phyloP scores from a whole-genome alignment of 1,140 invertebrate genomes.

The Branchinecta lynchi region DNA sequence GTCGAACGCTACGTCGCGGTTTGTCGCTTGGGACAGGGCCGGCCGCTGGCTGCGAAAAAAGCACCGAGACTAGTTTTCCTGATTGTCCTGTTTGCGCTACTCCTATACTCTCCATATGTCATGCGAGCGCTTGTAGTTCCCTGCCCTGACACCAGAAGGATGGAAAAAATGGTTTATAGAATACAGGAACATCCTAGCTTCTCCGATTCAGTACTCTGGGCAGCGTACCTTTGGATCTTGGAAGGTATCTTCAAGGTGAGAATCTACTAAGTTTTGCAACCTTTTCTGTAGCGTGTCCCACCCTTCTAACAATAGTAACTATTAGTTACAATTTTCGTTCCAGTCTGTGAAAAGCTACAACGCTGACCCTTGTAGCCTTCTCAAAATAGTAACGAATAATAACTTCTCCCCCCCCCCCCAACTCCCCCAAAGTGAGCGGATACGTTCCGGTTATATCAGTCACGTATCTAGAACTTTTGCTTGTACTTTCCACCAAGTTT shows the following conservation, averaged over 20 bases:
- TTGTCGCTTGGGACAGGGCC: conserved; percentile 48
- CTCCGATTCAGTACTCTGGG: conserved; percentile 37
- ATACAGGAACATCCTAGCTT: conserved; percentile 40
- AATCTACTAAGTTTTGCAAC: not conserved
- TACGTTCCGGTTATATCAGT: too few species aligned
- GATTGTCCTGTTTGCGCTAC: conserved; percentile 43
- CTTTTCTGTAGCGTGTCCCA: too few species aligned
- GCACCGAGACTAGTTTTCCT: conserved; percentile 40
- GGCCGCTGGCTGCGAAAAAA: conserved; percentile 41
- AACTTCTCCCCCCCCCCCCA: too few species aligned
- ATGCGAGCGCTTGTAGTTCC: conserved; percentile 43
- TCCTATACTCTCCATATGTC: conserved; percentile 45
- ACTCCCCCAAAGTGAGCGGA: too few species aligned
- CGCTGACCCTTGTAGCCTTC: too few species aligned
- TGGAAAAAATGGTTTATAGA: conserved; percentile 35
- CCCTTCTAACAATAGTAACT: too few species aligned
- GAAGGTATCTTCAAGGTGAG: conserved; percentile 46
- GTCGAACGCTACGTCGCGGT: conserved; percentile 64
- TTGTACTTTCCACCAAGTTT: too few species aligned
- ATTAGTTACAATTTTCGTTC: too few species aligned
- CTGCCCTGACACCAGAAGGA: conserved; percentile 33
- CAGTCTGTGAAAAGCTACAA: too few species aligned
- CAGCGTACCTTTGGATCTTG: conserved; percentile 43
- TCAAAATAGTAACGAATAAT: too few species aligned
- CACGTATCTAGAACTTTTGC: too few species aligned